Evolutionary conservation across 2,797 vertebrate species (phyloP).

Genomic region (Tinamus major): DNA sequence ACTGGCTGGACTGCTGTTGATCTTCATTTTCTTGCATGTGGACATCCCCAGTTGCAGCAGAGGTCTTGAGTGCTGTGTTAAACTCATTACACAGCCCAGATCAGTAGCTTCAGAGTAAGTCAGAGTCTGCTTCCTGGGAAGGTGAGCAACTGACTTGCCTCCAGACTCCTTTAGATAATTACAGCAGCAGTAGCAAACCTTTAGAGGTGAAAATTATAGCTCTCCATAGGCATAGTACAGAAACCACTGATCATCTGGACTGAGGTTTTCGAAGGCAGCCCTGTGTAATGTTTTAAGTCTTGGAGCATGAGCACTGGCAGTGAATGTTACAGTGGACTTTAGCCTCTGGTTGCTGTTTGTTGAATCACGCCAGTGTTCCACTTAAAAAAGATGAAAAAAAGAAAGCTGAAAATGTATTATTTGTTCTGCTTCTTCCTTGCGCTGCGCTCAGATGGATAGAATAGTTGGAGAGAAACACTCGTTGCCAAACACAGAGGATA

Average conservation of each 20-base stretch:
- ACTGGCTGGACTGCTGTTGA: neutral
- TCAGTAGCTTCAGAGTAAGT: neutral
- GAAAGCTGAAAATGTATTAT: neutral
- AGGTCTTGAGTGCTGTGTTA: neutral
- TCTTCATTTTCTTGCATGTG: neutral
- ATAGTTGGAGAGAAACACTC: neutral
- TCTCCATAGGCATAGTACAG: neutral
- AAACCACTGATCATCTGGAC: neutral
- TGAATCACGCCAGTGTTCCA: neutral
- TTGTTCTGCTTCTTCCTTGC: neutral
- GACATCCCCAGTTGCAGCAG: neutral
- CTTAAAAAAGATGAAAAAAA: neutral
- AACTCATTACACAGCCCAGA: too few species aligned
- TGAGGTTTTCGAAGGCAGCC: neutral
- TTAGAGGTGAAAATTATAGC: neutral
- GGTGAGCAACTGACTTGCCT: fast-evolving
- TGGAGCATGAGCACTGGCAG: neutral
- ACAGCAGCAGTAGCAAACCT: neutral
- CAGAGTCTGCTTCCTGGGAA: neutral
- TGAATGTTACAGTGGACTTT: neutral
- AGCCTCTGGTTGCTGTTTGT: neutral
- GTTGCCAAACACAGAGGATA: neutral
- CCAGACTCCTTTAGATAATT: neutral
- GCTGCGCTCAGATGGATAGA: neutral
- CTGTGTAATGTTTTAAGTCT: neutral